Conservation (phyloP, 2,113 vertebrate genomes). For the Meriones unguiculatus region DNA sequence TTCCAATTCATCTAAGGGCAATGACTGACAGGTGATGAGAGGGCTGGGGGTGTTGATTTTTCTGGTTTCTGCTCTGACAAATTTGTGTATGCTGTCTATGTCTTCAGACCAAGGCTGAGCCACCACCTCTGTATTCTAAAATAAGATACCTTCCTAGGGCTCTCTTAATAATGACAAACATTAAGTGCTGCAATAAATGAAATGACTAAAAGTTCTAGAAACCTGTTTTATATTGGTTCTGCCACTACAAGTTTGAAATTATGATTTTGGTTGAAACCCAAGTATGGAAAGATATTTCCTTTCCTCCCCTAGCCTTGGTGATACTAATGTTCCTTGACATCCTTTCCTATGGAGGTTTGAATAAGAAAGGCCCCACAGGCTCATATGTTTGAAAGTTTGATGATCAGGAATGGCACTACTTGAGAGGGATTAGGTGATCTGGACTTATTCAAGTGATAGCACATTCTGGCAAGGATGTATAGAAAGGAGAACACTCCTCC, state of each 20-base stretch:
- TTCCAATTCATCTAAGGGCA: not conserved
- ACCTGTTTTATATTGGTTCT: not conserved
- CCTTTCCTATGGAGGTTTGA: not conserved
- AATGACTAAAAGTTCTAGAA: not conserved
- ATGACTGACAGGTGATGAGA: not conserved
- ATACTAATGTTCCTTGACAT: not conserved
- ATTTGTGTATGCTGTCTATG: not conserved
- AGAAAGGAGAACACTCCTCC: no score
- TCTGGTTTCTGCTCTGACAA: not conserved
- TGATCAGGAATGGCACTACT: not conserved
- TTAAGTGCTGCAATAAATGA: not conserved
- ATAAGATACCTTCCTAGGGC: constrained; percentile 19
- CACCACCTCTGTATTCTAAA: not conserved
- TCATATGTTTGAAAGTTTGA: not conserved
- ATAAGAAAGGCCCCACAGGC: not conserved
- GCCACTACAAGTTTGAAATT: not conserved
- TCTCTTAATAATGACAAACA: not conserved
- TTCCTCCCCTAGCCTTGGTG: not conserved
- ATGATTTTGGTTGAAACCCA: not conserved
- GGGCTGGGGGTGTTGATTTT: not conserved
- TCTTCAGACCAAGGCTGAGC: not conserved
- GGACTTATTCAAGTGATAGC: not conserved
- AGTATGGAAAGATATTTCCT: not conserved
- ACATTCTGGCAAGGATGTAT: no score
- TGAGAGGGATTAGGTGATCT: not conserved